Base-by-base conservation (phyloP, 2,113 vertebrate species). In the Parus major region DNA sequence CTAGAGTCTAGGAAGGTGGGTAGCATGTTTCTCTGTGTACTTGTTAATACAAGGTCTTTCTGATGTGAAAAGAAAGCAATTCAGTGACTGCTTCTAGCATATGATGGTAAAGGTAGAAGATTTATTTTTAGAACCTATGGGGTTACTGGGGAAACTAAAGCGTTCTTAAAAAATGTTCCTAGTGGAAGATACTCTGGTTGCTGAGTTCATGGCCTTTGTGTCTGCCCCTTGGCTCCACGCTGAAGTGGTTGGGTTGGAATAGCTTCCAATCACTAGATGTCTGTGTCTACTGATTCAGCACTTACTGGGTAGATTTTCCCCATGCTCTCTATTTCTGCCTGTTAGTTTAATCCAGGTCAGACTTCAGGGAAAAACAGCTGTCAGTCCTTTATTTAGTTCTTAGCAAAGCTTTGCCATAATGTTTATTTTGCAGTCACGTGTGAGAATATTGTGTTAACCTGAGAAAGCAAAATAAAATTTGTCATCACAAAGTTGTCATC, bases 1-100 rank as follows among this genome's bases (percentile, higher is more conserved):
- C 95, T 99, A 66, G 99, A 99, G 94, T 99, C 99, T 64, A 98
- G 99, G 92, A 99, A 99, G 99, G 99, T 99, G 97, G 82, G 94
- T 88, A 28, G 18, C 4, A 0, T 52, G 7, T 61, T 69, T 82
- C 4, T 79, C 25, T 55, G 2, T 63, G 50, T 47, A 2, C 8
- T 52, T 76, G 5, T 59, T 88, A 29, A 35, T 61, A 10, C 5
- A 22, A 57, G 27, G 42, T 35, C 27, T 61, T 39, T 33, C 44
- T 83, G 36, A 6, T 60, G 5, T 5, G 7, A 35, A 52, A 56
- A 71, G 14, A 50, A 79, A 64, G 7, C 33, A 81, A 4, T 59
- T 70, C 18, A 20, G 3, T 92, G 33, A 29, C 44, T 33, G 11
- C 56, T 88, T 80, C 55, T 82, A 50, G 22, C 10, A 22, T 49